Evolutionary conservation across 2,797 vertebrate genomes (phyloP), one percentile per base, ranked within the genome.

Genomic region (Myotis pilosus): DNA sequence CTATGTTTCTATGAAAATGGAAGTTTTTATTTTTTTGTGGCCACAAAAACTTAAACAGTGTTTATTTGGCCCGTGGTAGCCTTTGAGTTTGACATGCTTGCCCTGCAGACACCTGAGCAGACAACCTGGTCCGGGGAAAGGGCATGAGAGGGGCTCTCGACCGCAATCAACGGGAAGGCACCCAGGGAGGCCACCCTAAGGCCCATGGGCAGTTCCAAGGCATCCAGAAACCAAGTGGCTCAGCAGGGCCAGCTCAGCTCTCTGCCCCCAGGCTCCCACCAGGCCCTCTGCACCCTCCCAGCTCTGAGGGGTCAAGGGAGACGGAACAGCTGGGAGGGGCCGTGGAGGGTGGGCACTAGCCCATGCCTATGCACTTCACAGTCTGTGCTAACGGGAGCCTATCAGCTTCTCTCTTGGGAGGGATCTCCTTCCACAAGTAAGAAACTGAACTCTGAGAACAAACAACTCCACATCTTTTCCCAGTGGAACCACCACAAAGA

Each of bases 391-490:
- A 78, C 1, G 8, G 23, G 53, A 87, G 80, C 47, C 75, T 30
- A 53, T 38, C 25, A 85, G 62, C 74, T 79, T 74, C 44, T 88
- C 66, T 80, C 74, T 81, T 47, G 38, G 72, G 49, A 93, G 38
- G 19, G 44, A 69, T 80, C 38, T 80, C 55, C 66, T 90, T 68
- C 76, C 57, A 38, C 47, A 90, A 57, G 81, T 47, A 30, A 92
- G 88, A 81, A 85, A 94, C 25, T 36, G n/a, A 78, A 91, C 55
- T 82, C 57, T 41, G 60, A 79, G 74, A 95, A 95, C 57, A 49
- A 19, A 38, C 20, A 62, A 57, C 57, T 89, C 66, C 36, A 36
- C 13, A 75, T 79, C 23, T 8, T 20, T 51, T 87, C 49, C 81
- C 68, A 66, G 22, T 17, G 8, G 11, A 22, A 47, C 41, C 30